Evolutionary conservation across 2,113 vertebrate genomes (phyloP).

Genomic region (Sitta europaea): DNA sequence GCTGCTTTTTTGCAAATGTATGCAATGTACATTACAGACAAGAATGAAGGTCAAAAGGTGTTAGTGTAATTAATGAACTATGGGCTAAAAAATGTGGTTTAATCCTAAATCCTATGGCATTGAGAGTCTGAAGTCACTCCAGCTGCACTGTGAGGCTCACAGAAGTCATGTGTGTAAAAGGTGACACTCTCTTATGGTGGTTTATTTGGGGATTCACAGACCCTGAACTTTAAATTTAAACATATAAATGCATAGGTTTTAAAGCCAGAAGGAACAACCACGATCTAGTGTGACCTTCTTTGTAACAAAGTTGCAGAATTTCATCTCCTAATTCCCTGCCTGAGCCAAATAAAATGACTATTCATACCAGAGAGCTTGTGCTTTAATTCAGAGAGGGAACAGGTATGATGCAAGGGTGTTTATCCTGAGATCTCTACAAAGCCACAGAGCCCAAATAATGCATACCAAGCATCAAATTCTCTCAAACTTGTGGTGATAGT

Average conservation of each 20-base stretch:
- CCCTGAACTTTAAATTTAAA: constrained; percentile 3
- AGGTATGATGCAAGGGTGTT: not conserved
- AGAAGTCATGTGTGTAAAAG: not conserved
- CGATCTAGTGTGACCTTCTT: not conserved
- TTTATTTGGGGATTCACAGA: not conserved
- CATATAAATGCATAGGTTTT: constrained; percentile 50
- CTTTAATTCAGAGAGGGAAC: constrained; percentile 27
- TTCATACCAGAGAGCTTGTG: constrained; percentile 13
- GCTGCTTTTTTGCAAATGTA: not conserved
- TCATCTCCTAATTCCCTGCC: not conserved
- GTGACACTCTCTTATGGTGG: not conserved
- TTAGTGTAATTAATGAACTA: not conserved
- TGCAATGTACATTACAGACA: not conserved
- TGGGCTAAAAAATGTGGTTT: not conserved
- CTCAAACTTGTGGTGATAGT: constrained; percentile 2
- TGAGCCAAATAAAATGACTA: constrained; percentile 23
- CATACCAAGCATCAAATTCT: not conserved
- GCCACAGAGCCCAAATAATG: constrained; percentile 1
- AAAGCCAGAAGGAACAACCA: constrained; percentile 39
- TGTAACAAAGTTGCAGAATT: not conserved
- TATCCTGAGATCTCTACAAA: constrained; percentile 18
- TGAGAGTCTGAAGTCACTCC: not conserved
- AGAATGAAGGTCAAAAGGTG: not conserved
- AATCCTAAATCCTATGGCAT: not conserved
- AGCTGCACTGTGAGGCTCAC: not conserved